These are phyloP conservation scores for Zonitis immaculata DNA, from an alignment of 2,888 invertebrate genomes.

Conservation along the genomic window DNA sequence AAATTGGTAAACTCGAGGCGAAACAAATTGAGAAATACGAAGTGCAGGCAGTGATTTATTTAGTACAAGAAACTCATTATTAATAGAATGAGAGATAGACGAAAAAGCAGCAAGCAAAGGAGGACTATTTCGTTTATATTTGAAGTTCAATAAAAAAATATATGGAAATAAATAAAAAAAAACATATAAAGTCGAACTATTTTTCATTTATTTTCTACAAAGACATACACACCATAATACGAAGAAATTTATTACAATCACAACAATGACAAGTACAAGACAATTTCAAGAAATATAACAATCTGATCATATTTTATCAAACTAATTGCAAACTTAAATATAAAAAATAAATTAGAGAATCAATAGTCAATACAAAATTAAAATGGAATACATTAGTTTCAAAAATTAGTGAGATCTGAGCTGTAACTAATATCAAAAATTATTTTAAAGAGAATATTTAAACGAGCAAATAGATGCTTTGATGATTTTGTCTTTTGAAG, in stretches of 20 bases:
- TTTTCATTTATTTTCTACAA: not conserved
- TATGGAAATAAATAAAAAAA: not conserved
- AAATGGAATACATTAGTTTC: too few species aligned
- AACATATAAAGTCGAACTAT: not conserved
- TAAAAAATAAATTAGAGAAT: slow-evolving; percentile 4
- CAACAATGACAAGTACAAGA: not conserved
- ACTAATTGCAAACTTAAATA: not conserved
- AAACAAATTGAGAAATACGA: slow-evolving; percentile 40
- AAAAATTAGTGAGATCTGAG: not conserved
- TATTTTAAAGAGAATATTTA: too few species aligned
- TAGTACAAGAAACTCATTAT: slow-evolving; percentile 19
- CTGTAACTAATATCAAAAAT: too few species aligned
- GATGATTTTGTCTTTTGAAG: too few species aligned
- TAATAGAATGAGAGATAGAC: slow-evolving; percentile 20
- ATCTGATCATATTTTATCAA: not conserved
- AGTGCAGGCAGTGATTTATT: slow-evolving; percentile 37
- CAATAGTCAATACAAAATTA: too few species aligned
- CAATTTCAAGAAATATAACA: not conserved
- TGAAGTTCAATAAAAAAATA: not conserved
- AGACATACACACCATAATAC: not conserved
- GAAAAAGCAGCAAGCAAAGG: too few species aligned
- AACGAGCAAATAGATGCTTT: too few species aligned
- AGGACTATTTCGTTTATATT: not conserved
- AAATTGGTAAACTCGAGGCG: slow-evolving; percentile 36
- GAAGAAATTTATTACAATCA: not conserved